Conservation (phyloP, 1,140 invertebrate genomes). For the Cepaea nemoralis region DNA sequence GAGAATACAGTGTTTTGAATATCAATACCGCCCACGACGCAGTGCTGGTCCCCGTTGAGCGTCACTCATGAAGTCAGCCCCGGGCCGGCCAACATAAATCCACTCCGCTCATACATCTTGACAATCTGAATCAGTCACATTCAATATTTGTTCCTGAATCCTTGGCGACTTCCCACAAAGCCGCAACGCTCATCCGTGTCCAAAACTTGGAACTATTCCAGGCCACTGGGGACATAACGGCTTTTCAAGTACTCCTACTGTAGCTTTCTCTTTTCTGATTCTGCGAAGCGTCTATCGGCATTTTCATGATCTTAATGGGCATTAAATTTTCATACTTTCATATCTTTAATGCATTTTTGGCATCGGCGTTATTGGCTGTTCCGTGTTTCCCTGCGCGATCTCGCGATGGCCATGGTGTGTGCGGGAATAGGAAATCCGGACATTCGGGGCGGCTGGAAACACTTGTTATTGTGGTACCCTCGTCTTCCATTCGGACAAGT, state of each 20-base stretch:
- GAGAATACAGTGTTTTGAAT: too few species aligned
- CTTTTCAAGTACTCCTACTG: background rate
- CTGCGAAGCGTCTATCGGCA: background rate
- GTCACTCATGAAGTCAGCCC: too few species aligned
- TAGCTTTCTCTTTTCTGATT: background rate
- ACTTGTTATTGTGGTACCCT: background rate
- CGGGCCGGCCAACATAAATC: background rate
- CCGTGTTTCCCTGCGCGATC: background rate
- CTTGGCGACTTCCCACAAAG: background rate
- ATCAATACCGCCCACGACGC: too few species aligned
- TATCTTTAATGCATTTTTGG: constrained; percentile 50
- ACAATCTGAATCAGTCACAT: constrained; percentile 42
- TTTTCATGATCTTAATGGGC: constrained; percentile 42
- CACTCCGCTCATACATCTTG: background rate
- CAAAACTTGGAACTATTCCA: background rate
- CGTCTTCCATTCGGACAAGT: background rate
- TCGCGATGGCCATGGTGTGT: background rate
- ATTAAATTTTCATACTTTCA: constrained; percentile 53
- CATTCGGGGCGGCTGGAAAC: background rate
- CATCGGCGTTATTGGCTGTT: constrained; percentile 33
- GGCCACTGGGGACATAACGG: background rate
- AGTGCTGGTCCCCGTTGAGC: too few species aligned
- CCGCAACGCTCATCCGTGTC: background rate
- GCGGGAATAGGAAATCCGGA: too few species aligned
- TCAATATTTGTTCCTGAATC: constrained; percentile 38